Base-by-base conservation (phyloP, 2,797 vertebrate species). In the Epinephelus awoara region DNA sequence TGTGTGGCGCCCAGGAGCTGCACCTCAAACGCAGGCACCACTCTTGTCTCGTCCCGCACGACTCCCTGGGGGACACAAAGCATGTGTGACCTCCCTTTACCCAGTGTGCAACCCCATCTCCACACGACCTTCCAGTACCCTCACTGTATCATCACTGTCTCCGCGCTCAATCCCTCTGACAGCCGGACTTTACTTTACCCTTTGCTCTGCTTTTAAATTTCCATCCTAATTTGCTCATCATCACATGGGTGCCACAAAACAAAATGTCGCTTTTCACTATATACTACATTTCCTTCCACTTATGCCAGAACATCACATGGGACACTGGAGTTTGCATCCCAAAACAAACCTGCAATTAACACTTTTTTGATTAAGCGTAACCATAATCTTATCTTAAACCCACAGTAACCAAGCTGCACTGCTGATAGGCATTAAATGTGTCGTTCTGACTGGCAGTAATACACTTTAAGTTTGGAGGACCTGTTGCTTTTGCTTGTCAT, bases 1-100 rank as follows among this genome's bases (percentile, higher is more conserved):
- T 94, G 94, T 89, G 88, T 95, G 95, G 95, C 94, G 95, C 96
- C 96, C 96, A 93, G 93, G 94, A 96, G 95, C 95, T 94, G 89
- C 94, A 94, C 93, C 95, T 96, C 95, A 94, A 91, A 93, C 85
- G 89, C 82, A 92, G 87, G 90, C 91, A 91, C 89, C 89, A 77
- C 91, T 92, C 85, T 78, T 76, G 87, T 94, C 92, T 94, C 86
- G 69, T 85, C 83, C 84, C 71, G 47, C 87, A 93, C 23, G 87
- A 89, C 92, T 94, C 94, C 93, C 93, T 84, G 85, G 91, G 91
- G 93, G 87, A 89, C 77, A 81, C 88, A 89, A 90, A 93, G 86
- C 89, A 93, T 91, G 86, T 90, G 88, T 93, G 93, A 94, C 92
- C 91, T 89, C 83, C 72, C 79, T 88, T 86, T 86, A 85, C 73